These are phyloP conservation scores for Natrix natrix DNA, from an alignment of 2,797 vertebrate genomes.

Conservation along the genomic window DNA sequence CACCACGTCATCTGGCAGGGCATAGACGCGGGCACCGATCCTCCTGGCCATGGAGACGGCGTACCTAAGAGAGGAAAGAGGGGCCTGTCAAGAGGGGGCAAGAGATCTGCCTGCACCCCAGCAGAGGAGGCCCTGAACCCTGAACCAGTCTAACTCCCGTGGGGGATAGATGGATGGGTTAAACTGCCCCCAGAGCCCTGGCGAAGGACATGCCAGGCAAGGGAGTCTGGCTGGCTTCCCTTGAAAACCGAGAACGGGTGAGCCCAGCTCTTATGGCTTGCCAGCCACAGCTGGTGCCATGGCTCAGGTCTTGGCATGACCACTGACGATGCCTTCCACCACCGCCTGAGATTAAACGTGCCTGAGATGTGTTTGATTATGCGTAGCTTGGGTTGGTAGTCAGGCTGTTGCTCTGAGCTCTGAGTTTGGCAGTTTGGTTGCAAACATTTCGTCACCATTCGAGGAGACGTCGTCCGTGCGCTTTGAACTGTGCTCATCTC, in stretches of 20 bases:
- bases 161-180: not conserved
- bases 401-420: no score
- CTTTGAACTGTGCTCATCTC: no score
- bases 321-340: not conserved
- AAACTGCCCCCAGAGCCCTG: not conserved
- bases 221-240: not conserved
- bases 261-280: not conserved
- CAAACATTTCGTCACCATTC: no score
- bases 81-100: no score
- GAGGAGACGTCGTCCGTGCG: no score
- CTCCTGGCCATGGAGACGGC: conserved; percentile 95
- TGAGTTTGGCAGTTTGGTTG: no score
- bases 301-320: not conserved
- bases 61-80: conserved; percentile 72
- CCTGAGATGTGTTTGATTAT: not conserved
- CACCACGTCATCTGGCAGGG: conserved; percentile 92
- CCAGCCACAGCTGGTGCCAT: not conserved
- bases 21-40: conserved; percentile 92
- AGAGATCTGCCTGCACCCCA: not conserved
- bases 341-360: not conserved
- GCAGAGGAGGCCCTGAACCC: not conserved
- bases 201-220: not conserved
- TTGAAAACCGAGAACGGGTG: not conserved
- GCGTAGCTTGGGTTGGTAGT: no score
- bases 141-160: not conserved